These are phyloP conservation scores for Prenolepis imparis DNA, from an alignment of 2,888 invertebrate species.

Conservation along the genomic window DNA sequence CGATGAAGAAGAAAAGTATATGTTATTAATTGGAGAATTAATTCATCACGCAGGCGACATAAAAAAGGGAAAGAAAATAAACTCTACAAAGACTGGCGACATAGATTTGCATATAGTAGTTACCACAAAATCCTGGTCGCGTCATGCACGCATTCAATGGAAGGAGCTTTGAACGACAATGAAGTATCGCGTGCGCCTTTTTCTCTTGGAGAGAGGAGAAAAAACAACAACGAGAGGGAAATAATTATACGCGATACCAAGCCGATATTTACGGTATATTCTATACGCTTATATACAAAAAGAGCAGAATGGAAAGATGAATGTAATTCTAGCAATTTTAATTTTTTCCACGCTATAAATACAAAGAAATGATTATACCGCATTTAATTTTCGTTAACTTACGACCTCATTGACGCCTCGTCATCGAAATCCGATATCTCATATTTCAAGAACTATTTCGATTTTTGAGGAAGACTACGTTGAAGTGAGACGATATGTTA, in stretches of 20 bases:
- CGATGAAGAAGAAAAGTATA: neutral
- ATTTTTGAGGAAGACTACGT: neutral
- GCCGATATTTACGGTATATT: neutral
- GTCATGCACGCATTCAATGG: conserved; percentile 43
- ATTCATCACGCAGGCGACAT: conserved; percentile 63
- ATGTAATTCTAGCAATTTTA: conserved; percentile 2
- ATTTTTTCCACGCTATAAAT: neutral
- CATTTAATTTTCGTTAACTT: neutral
- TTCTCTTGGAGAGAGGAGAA: neutral
- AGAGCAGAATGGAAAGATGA: neutral
- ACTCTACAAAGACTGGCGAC: neutral
- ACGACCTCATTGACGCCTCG: neutral
- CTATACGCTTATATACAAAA: neutral
- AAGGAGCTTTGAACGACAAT: conserved; percentile 60
- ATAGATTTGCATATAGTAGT: conserved; percentile 75
- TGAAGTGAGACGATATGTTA: neutral
- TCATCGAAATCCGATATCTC: neutral
- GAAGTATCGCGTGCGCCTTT: conserved; percentile 39
- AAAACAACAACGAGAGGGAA: neutral
- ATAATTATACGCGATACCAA: conserved; percentile 3
- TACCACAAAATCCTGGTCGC: conserved; percentile 65
- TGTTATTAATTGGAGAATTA: conserved; percentile 26
- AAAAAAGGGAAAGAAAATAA: conserved; percentile 34
- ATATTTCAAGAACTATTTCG: neutral
- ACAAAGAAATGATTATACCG: neutral